phyloP scores from a whole-genome alignment of 2,888 invertebrate genomes.

The Zootermopsis nevadensis region DNA sequence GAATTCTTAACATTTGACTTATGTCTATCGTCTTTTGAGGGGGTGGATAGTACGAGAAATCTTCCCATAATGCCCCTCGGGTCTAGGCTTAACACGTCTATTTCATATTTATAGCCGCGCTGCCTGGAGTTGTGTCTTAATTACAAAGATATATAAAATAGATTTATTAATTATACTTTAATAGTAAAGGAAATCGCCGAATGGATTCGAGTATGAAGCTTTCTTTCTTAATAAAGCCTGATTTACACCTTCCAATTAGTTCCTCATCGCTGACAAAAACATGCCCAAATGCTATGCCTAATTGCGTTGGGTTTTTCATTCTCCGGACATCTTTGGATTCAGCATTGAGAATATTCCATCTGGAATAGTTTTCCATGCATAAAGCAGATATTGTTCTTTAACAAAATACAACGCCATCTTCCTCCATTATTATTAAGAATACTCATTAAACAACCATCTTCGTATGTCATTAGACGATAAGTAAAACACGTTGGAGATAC shows the following conservation, averaged over 20 bases:
- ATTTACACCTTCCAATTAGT: constrained; percentile 29
- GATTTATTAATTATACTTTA: constrained; percentile 45
- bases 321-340: too few species aligned
- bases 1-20: neutral
- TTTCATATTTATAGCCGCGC: constrained; percentile 34
- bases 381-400: too few species aligned
- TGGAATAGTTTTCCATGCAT: too few species aligned
- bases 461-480: too few species aligned
- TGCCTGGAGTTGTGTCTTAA: constrained; percentile 37
- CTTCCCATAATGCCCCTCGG: constrained; percentile 35
- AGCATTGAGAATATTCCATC: too few species aligned
- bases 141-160: constrained; percentile 36
- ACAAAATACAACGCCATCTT: too few species aligned
- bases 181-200: constrained; percentile 30
- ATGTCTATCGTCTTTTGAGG: neutral
- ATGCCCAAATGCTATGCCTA: too few species aligned
- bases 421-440: too few species aligned
- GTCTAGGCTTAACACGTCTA: constrained; percentile 2
- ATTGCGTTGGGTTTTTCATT: too few species aligned
- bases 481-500: too few species aligned
- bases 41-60: neutral
- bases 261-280: neutral
- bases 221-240: constrained; percentile 16
- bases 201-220: neutral
- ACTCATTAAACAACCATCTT: too few species aligned